phyloP scores from a whole-genome alignment of 2,113 vertebrate genomes.

The Psilopsiagon aurifrons region DNA sequence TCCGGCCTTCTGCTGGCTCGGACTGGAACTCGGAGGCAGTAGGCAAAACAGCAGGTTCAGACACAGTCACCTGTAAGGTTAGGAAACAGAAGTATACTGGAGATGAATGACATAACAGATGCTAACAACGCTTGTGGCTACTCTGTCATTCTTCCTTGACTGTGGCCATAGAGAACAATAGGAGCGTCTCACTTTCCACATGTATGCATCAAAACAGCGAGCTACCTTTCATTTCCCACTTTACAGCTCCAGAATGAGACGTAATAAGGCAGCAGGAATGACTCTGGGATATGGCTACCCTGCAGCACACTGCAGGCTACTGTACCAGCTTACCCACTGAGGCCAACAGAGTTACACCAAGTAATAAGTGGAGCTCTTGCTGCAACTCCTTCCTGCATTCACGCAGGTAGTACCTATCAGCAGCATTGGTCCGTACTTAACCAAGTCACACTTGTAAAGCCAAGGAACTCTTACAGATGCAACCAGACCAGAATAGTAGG shows the following conservation, averaged over 20 bases:
- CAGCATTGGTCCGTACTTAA: background rate
- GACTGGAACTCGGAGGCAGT: constrained; percentile 85
- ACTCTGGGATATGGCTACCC: background rate
- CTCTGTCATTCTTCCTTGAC: background rate
- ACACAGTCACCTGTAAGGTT: constrained; percentile 81
- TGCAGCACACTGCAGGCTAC: background rate
- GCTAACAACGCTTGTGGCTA: background rate
- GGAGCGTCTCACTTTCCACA: background rate
- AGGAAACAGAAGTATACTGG: background rate
- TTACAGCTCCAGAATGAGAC: background rate
- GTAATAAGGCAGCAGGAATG: background rate
- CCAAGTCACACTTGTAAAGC: background rate
- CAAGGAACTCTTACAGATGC: background rate
- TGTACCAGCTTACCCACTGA: background rate
- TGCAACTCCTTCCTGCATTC: background rate
- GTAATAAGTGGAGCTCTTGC: background rate
- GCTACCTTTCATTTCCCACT: background rate
- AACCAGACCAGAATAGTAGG: background rate
- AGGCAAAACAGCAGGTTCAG: constrained; percentile 76
- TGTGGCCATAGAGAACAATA: background rate
- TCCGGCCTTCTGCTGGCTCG: constrained; percentile 89
- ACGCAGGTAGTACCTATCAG: background rate
- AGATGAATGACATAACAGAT: background rate
- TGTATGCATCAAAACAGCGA: fast-evolving
- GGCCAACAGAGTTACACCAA: background rate